A percentile compares a stretch with the other conserved stretches of the same genome.
Conservation (phyloP, 2,797 vertebrate genomes). For the Eulemur coronatus region DNA sequence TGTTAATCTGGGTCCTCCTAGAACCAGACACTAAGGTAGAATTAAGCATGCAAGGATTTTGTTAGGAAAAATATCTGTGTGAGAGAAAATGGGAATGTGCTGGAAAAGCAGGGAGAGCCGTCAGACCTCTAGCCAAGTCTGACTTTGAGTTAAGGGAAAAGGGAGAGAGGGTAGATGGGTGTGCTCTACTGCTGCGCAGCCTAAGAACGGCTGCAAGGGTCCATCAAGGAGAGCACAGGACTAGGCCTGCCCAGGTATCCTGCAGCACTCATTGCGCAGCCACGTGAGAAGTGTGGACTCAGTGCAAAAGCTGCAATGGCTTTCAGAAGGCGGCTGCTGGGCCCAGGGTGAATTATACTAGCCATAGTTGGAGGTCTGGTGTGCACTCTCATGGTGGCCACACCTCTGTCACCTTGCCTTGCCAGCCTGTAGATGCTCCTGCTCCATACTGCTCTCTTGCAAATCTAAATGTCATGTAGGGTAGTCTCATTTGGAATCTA, state of each 20-base stretch:
- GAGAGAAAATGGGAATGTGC: not conserved
- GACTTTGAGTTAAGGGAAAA: not conserved
- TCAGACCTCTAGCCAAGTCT: not conserved
- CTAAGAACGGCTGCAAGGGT: not conserved
- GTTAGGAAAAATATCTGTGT: not conserved
- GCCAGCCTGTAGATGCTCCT: not conserved
- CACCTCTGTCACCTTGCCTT: not conserved
- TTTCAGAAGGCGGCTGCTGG: not conserved
- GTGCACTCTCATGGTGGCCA: not conserved
- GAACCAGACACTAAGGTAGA: not conserved
- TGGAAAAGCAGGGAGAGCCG: not conserved
- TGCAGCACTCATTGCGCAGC: not conserved
- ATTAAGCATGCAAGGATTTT: not conserved
- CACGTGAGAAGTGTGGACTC: not conserved
- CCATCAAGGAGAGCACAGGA: not conserved
- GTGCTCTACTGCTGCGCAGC: not conserved
- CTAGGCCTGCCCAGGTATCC: not conserved
- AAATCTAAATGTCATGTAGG: not conserved
- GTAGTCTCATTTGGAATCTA: not conserved
- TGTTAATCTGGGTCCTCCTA: not conserved
- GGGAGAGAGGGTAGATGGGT: no score
- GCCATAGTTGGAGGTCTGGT: not conserved
- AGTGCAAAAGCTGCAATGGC: not conserved
- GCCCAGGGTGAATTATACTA: not conserved
- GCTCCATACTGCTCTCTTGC: not conserved